Evolutionary conservation across 2,113 vertebrate species (phyloP).

Genomic region (Heloderma charlesbogerti): DNA sequence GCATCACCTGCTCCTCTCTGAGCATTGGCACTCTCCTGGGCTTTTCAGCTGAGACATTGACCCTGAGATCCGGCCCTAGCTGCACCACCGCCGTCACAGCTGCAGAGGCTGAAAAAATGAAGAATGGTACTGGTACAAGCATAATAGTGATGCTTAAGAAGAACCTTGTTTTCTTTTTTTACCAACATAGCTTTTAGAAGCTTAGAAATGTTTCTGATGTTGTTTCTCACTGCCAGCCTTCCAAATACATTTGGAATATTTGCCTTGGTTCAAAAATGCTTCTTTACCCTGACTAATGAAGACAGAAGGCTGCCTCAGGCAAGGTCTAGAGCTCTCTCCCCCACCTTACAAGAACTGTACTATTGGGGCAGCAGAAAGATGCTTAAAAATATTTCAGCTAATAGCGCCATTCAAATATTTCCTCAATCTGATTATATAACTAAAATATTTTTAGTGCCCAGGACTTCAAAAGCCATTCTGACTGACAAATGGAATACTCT

Average conservation of each 20-base stretch:
- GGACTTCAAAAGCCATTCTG: constrained; percentile 76
- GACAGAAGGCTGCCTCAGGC: constrained; percentile 44
- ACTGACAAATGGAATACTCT: constrained; percentile 80
- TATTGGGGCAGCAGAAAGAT: constrained; percentile 71
- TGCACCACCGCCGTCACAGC: no score
- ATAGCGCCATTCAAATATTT: constrained; percentile 72
- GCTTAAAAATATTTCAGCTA: constrained; percentile 69
- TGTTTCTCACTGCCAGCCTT: constrained; percentile 50
- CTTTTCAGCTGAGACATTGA: no score
- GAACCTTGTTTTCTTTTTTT: background rate
- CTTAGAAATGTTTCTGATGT: background rate
- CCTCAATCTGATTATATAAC: constrained; percentile 76
- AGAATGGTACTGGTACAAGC: background rate
- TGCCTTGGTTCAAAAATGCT: constrained; percentile 58
- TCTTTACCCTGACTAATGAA: constrained; percentile 54
- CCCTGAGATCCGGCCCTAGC: no score
- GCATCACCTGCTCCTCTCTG: no score
- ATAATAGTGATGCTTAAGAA: background rate
- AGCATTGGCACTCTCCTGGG: no score
- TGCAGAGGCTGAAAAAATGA: background rate
- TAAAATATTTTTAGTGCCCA: constrained; percentile 77
- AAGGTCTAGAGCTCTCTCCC: constrained; percentile 49
- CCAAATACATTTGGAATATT: constrained; percentile 58
- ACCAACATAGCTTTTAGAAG: background rate
- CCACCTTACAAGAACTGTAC: constrained; percentile 65